Percentiles rank a stretch among this genome's conserved stretches.
phyloP scores from a whole-genome alignment of 2,113 vertebrate genomes.

The Myiozetetes cayanensis region DNA sequence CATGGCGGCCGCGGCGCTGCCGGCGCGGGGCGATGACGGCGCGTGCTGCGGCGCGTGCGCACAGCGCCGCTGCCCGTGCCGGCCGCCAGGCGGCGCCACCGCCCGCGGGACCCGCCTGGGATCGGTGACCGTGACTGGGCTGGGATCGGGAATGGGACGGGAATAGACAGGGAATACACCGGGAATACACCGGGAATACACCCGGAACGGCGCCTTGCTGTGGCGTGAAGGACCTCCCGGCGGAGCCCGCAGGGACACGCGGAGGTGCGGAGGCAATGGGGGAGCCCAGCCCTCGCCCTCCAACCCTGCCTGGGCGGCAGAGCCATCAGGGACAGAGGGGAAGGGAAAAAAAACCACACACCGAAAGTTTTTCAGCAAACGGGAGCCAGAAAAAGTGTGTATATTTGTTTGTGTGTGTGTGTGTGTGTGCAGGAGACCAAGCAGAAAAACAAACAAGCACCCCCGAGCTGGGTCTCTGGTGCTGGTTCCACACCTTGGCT shows the following conservation, averaged over 20 bases:
- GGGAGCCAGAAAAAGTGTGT: background rate
- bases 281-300: no score
- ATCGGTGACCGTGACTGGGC: background rate
- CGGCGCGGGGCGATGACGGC: background rate
- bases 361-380: background rate
- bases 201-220: background rate
- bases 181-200: background rate
- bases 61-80: fast-evolving
- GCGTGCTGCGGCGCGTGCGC: fast-evolving
- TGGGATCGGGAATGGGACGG: no score
- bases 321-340: background rate
- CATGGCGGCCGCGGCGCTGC: background rate
- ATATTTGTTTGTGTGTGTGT: background rate
- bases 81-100: background rate
- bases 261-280: background rate
- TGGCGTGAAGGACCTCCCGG: background rate
- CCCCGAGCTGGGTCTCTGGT: background rate
- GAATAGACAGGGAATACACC: no score
- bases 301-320: background rate
- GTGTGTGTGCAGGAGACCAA: fast-evolving
- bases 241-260: background rate
- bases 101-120: fast-evolving
- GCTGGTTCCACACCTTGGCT: background rate
- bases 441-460: background rate
- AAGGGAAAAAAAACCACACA: background rate